Conservation (phyloP, 2,888 invertebrate genomes). For the Anthophora plumipes region DNA sequence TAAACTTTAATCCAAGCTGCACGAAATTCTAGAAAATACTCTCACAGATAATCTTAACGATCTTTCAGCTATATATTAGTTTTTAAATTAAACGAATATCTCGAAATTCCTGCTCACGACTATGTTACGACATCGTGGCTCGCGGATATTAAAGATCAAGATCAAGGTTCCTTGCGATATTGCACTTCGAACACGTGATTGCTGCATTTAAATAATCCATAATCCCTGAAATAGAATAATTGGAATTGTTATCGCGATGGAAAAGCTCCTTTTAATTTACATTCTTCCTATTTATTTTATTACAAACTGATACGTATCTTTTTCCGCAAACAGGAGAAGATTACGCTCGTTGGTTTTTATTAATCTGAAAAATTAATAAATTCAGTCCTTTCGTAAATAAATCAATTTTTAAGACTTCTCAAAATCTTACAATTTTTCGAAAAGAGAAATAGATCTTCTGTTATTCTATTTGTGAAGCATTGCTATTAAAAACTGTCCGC, state of each 20-base stretch:
- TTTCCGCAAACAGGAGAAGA: too few species aligned
- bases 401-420: too few species aligned
- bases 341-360: too few species aligned
- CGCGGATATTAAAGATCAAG: conserved; percentile 16
- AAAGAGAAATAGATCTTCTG: too few species aligned
- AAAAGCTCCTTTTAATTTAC: neutral
- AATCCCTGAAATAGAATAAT: conserved; percentile 28
- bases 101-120: neutral
- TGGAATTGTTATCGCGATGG: neutral
- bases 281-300: too few species aligned
- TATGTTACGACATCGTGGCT: neutral
- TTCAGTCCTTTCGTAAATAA: too few species aligned
- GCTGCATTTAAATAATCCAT: conserved; percentile 42
- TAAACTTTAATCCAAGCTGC: neutral
- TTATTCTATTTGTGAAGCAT: too few species aligned
- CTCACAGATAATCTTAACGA: neutral
- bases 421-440: too few species aligned
- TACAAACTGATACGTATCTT: too few species aligned
- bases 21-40: neutral
- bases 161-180: conserved; percentile 16
- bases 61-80: too few species aligned
- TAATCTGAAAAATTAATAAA: too few species aligned
- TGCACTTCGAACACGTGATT: neutral
- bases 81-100: neutral
- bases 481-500: too few species aligned